These are phyloP conservation scores for Pediacus dermestoides DNA, from an alignment of 2,888 invertebrate genomes.

Conservation along the genomic window DNA sequence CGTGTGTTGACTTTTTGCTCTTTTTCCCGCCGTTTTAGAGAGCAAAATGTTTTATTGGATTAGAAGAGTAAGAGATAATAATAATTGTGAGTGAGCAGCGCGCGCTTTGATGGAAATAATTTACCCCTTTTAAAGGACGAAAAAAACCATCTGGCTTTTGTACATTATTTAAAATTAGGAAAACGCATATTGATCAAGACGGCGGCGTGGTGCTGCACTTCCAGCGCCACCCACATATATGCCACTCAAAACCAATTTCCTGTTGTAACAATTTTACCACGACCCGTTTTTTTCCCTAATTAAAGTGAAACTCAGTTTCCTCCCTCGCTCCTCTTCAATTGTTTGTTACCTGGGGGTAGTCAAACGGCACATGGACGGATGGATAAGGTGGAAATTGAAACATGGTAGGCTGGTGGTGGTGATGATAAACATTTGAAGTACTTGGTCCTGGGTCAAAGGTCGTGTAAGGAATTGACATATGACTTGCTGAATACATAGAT, in stretches of 20 bases:
- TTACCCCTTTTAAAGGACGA: constrained; percentile 14
- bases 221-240: constrained; percentile 24
- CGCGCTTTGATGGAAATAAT: constrained; percentile 12
- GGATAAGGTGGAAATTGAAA: constrained; percentile 41
- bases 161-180: constrained; percentile 23
- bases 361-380: constrained; percentile 40
- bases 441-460: constrained; percentile 39
- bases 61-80: too few species aligned
- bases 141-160: constrained; percentile 3
- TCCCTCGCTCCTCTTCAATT: too few species aligned
- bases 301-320: constrained; percentile 12
- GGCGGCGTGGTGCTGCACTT: too few species aligned
- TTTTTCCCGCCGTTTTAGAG: constrained; percentile 16
- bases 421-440: constrained; percentile 31
- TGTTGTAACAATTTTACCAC: constrained; percentile 14
- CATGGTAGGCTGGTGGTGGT: constrained; percentile 30
- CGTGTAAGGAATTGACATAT: constrained; percentile 30
- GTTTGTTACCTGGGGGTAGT: constrained; percentile 45
- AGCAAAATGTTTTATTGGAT: too few species aligned
- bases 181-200: constrained; percentile 34
- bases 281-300: constrained; percentile 19
- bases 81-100: too few species aligned
- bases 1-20: constrained; percentile 31
- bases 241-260: constrained; percentile 30
- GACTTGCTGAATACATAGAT: constrained; percentile 24